Evolutionary conservation across 2,113 vertebrate genomes (phyloP).

Genomic region (Equus przewalskii): DNA sequence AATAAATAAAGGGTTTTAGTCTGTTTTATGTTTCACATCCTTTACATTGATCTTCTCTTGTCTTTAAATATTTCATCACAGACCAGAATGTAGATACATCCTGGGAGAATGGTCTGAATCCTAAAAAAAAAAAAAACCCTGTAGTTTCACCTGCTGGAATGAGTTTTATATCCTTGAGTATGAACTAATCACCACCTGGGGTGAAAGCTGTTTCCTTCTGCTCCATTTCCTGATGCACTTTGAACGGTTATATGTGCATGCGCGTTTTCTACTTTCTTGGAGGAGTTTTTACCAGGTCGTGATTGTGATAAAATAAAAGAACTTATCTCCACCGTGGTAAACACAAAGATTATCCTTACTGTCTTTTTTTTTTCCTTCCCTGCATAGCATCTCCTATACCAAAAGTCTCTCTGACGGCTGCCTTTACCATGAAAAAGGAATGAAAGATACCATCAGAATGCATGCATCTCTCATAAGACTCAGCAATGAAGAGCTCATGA

Average conservation of each 20-base stretch:
- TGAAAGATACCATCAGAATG: background rate
- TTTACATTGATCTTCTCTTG: background rate
- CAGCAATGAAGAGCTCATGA: background rate
- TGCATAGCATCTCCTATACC: background rate
- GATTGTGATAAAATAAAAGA: background rate
- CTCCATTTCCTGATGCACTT: constrained; percentile 1
- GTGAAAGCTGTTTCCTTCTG: background rate
- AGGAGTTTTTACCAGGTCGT: background rate
- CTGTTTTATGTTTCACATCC: background rate
- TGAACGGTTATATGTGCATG: background rate
- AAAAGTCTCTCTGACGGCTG: background rate
- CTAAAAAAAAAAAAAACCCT: background rate
- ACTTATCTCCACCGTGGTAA: background rate
- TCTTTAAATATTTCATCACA: constrained; percentile 36
- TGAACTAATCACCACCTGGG: background rate
- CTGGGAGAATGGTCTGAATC: background rate
- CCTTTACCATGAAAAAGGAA: background rate
- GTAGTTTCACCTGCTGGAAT: background rate
- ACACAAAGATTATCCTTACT: background rate
- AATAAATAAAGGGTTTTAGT: background rate
- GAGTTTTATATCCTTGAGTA: background rate
- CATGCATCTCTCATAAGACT: background rate
- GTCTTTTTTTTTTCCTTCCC: background rate
- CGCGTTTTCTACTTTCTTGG: background rate
- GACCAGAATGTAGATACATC: background rate